Evolutionary conservation across 2,113 vertebrate species (phyloP).

Genomic region (Verasper variegatus): DNA sequence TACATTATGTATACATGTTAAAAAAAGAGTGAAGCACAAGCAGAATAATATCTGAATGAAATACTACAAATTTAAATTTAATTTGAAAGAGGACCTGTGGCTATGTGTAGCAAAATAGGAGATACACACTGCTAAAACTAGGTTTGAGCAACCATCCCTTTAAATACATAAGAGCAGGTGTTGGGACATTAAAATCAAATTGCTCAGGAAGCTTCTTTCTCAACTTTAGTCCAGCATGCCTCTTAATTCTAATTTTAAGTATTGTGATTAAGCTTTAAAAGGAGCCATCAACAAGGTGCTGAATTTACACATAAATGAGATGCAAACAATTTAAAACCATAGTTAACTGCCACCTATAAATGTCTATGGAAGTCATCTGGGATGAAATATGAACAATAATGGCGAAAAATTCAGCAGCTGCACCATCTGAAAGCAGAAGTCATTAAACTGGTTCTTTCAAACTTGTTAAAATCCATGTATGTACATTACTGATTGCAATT

Average conservation of each 20-base stretch:
- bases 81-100: constrained; percentile 5
- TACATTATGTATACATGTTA: constrained; percentile 14
- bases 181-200: constrained; percentile 39
- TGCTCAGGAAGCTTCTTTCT: constrained; percentile 17
- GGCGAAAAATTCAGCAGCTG: constrained; percentile 3
- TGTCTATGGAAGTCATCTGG: constrained; percentile 18
- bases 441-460: neutral
- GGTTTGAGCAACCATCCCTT: constrained; percentile 30
- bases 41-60: constrained; percentile 23
- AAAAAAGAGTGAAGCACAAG: constrained; percentile 19
- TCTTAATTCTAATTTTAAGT: constrained; percentile 19
- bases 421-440: neutral
- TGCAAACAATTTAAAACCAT: constrained; percentile 25
- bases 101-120: constrained; percentile 4
- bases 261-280: constrained; percentile 18
- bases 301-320: constrained; percentile 14
- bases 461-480: neutral
- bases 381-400: constrained; percentile 9
- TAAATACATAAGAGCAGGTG: constrained; percentile 46
- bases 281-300: constrained; percentile 19
- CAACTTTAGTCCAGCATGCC: constrained; percentile 38
- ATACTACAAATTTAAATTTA: constrained; percentile 11
- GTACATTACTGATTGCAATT: neutral
- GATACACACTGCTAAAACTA: constrained; percentile 12
- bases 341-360: constrained; percentile 18